Evolutionary conservation across 2,113 vertebrate species (phyloP), one percentile per base, ranked within the genome.

Genomic region (Zingel zingel): DNA sequence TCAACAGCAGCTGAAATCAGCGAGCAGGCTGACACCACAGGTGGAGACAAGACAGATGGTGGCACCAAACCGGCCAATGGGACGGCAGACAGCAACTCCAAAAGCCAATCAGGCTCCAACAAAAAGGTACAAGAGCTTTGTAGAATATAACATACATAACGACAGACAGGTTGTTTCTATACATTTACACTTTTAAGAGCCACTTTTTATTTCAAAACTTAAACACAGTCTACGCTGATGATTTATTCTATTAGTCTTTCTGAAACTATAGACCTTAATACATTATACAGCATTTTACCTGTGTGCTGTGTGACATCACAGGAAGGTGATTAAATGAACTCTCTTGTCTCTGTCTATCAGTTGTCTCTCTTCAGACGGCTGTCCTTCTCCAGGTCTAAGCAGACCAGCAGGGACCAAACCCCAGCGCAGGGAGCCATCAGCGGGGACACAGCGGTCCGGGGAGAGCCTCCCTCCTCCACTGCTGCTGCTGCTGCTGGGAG

Each of bases 351-450:
- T 71, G n/a, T 27, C 27, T 27, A 58, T 67, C 85, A 96, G 95
- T 85, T 91, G 13, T 94, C 90, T n/a, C 62, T 95, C 71, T 94
- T 95, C 87, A 89, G 93, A 16, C 89, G 87, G 27, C 81, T 89
- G 64, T 93, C 94, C 67, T 86, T 62, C 69, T 88, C 84, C 84
- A 84, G 80, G 58, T 54, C 81, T 0, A 93, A 82, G 84, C 86
- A 81, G 76, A 30, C 36, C 7, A 75, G n/a, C 6, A 68, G 43
- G 48, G 81, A 51, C n/a, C 71, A 79, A 30, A 21, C 65, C 59
- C 71, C 54, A 2, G 30, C 9, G 1, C 79, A 65, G 50, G 84
- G 19, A 9, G 1, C 50, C 33, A 6, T 13, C 56, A 4, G 45
- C 0, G 30, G 69, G 53, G 70, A 71, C 23, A n/a, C 59, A 3